Percentiles rank a stretch among this genome's conserved stretches.
These are phyloP conservation scores for Eupsilia transversa DNA, from an alignment of 2,888 invertebrate genomes.

Conservation along the genomic window DNA sequence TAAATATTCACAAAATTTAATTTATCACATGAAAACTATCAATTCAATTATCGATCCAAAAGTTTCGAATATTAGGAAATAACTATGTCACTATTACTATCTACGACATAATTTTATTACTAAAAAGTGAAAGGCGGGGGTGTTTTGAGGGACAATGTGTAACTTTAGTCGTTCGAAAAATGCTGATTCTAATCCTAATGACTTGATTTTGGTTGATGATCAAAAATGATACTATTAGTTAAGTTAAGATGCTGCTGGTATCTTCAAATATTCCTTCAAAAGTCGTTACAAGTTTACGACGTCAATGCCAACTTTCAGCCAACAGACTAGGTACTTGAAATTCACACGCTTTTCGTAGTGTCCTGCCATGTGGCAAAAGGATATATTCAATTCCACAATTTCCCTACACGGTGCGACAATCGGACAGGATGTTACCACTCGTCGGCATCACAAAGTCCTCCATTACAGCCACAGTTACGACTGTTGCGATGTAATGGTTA, in stretches of 20 bases:
- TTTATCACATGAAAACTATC: background rate
- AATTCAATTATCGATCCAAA: background rate
- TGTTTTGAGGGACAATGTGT: too few relatives aligned
- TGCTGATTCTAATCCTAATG: too few relatives aligned
- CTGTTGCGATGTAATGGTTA: slow-evolving; percentile 30
- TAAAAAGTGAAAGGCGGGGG: too few relatives aligned
- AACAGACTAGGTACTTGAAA: background rate
- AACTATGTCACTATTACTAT: background rate
- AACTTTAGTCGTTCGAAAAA: too few relatives aligned
- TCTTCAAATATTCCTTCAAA: background rate
- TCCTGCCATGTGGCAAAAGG: background rate
- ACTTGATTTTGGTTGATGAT: background rate
- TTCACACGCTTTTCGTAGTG: background rate
- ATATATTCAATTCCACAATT: slow-evolving; percentile 14
- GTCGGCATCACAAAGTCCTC: slow-evolving; percentile 51
- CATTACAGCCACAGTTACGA: slow-evolving; percentile 38
- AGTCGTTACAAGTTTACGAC: background rate
- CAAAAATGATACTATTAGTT: background rate
- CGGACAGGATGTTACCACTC: background rate
- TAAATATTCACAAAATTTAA: background rate
- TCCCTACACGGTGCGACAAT: background rate
- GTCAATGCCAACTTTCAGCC: background rate
- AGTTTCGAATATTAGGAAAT: background rate
- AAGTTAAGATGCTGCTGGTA: background rate
- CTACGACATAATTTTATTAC: background rate